Evolutionary conservation across 2,797 vertebrate genomes (phyloP).

Genomic region (Gallinago stenura): DNA sequence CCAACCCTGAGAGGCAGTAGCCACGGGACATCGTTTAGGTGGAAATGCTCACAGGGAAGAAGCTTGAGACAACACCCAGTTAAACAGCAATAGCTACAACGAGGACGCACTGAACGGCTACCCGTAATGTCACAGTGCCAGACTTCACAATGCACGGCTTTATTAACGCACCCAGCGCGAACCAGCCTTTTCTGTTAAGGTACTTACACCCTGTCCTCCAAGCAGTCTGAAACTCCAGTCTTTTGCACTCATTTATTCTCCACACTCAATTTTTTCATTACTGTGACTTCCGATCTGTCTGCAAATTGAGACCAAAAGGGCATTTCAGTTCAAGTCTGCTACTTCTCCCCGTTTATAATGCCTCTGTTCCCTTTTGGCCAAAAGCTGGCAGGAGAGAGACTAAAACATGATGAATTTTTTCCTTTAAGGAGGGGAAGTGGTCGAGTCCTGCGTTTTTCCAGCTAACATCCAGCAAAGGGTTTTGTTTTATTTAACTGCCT

Average conservation of each 20-base stretch:
- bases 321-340: not conserved
- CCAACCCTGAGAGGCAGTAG: not conserved
- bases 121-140: not conserved
- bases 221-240: fast-evolving
- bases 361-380: not conserved
- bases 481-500: not conserved
- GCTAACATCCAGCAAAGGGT: not conserved
- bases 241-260: not conserved
- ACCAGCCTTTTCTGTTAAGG: not conserved
- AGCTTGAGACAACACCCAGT: not conserved
- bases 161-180: not conserved
- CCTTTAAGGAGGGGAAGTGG: not conserved
- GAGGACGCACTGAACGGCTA: fast-evolving
- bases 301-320: not conserved
- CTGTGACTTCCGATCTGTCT: not conserved
- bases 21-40: not conserved
- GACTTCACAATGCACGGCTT: fast-evolving
- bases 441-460: not conserved
- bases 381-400: not conserved
- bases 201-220: not conserved
- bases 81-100: not conserved
- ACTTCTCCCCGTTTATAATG: not conserved
- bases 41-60: not conserved
- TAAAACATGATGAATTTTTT: not conserved
- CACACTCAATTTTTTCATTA: not conserved